Evolutionary conservation across 2,888 invertebrate species (phyloP).

Genomic region (Catocala nupta): DNA sequence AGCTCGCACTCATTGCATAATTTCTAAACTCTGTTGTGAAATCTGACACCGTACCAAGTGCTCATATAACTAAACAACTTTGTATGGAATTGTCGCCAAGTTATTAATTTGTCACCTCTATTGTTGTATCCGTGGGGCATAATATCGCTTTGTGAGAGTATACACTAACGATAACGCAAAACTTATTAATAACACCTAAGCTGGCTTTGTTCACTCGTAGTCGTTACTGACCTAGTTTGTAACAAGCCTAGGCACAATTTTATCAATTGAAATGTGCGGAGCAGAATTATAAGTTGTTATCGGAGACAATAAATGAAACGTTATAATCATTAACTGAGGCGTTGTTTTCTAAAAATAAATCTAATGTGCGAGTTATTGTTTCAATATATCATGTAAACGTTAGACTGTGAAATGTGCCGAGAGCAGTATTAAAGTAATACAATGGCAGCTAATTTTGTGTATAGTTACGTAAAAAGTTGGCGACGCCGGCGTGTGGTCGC

Average conservation of each 20-base stretch:
- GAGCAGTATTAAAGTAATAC: conserved; percentile 58
- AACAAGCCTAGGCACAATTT: not conserved
- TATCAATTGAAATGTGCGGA: not conserved
- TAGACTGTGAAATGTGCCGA: conserved; percentile 38
- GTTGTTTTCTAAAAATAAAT: not conserved
- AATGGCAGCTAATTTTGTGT: conserved; percentile 73
- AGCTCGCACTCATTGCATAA: conserved; percentile 65
- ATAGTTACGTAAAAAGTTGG: conserved; percentile 77
- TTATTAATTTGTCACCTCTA: conserved; percentile 42
- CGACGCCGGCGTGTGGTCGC: conserved; percentile 75
- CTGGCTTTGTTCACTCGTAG: conserved; percentile 9
- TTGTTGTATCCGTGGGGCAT: conserved; percentile 21
- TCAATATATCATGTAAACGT: conserved; percentile 31
- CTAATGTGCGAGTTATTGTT: conserved; percentile 10
- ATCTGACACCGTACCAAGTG: conserved; percentile 48
- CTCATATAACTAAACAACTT: conserved; percentile 42
- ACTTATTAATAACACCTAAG: too few species aligned
- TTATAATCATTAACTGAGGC: not conserved
- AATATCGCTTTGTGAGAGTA: conserved; percentile 15
- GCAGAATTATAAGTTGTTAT: too few species aligned
- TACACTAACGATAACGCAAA: not conserved
- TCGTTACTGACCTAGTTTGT: not conserved
- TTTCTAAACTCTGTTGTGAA: conserved; percentile 55
- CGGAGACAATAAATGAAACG: not conserved
- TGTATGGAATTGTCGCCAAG: conserved; percentile 43